These are phyloP conservation scores for Centrocercus urophasianus DNA, from an alignment of 2,113 vertebrate species.

Conservation along the genomic window DNA sequence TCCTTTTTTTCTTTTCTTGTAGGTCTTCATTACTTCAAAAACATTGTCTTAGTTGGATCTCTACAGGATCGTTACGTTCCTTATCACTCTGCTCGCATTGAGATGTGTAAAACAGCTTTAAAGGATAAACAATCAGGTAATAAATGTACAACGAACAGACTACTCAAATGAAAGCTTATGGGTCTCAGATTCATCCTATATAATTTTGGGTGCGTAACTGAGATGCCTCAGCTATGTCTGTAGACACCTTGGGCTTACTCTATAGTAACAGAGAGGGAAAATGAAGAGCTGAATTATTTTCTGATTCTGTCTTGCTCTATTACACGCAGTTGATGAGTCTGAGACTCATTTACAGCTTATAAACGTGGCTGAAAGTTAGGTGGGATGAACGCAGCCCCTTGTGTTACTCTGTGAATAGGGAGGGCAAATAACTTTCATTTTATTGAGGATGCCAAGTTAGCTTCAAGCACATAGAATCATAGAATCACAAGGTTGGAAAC, in stretches of 20 bases:
- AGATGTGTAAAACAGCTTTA: slow-evolving; percentile 99
- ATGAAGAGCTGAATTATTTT: neutral
- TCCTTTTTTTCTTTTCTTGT: slow-evolving; percentile 6
- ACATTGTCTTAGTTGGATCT: slow-evolving; percentile 95
- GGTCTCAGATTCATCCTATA: neutral
- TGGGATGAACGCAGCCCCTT: neutral
- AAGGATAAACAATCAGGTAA: slow-evolving; percentile 99
- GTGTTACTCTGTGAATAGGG: neutral
- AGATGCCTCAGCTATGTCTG: neutral
- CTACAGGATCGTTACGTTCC: slow-evolving; percentile 98
- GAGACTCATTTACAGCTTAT: neutral
- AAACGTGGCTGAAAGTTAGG: neutral
- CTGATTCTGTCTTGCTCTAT: neutral
- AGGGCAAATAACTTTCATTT: neutral
- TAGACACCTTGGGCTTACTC: neutral
- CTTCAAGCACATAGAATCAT: accelerated
- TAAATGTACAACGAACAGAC: slow-evolving; percentile 7
- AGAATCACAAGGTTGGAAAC: no score
- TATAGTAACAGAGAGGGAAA: neutral
- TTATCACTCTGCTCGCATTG: slow-evolving; percentile 97
- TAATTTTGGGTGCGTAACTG: neutral
- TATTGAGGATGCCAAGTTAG: neutral
- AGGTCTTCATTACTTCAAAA: slow-evolving; percentile 98
- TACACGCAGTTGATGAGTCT: neutral
- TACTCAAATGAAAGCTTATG: neutral